Evolutionary conservation across 2,888 invertebrate species (phyloP).

Genomic region (Tholera decimalis): DNA sequence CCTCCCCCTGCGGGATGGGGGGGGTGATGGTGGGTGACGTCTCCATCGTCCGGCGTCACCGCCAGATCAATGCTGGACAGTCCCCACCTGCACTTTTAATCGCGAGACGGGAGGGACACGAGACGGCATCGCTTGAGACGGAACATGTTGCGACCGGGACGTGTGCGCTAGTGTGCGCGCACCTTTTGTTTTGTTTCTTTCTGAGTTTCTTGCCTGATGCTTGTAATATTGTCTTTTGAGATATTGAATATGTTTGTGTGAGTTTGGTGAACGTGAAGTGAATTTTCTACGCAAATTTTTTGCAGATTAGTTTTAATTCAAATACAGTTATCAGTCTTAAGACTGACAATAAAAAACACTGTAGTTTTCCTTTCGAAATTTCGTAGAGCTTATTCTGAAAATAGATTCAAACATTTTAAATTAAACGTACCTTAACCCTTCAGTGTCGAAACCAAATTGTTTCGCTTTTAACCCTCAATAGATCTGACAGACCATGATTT

Average conservation of each 20-base stretch:
- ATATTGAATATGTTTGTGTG: slow-evolving; percentile 40
- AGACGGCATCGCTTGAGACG: slow-evolving; percentile 61
- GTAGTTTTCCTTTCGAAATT: background rate
- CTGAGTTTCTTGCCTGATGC: slow-evolving; percentile 32
- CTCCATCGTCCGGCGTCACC: slow-evolving; percentile 85
- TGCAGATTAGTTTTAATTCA: background rate
- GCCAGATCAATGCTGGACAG: slow-evolving; percentile 89
- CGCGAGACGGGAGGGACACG: slow-evolving; percentile 69
- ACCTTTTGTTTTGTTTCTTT: slow-evolving; percentile 66
- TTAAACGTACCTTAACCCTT: slow-evolving; percentile 55
- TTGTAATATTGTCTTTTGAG: slow-evolving; percentile 53
- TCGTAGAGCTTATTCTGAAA: background rate
- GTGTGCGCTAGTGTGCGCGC: slow-evolving; percentile 64
- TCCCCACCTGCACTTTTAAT: slow-evolving; percentile 91
- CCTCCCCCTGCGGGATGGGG: slow-evolving; percentile 31
- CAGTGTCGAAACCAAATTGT: slow-evolving; percentile 59
- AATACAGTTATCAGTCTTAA: too few relatives aligned
- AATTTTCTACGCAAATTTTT: background rate
- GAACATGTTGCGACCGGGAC: slow-evolving; percentile 48
- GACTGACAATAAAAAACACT: background rate
- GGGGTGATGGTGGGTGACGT: slow-evolving; percentile 69
- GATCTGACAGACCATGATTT: slow-evolving; percentile 69
- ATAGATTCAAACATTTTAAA: slow-evolving; percentile 39
- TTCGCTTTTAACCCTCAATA: slow-evolving; percentile 59
- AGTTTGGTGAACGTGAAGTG: background rate